Percentiles rank a stretch among this genome's conserved stretches.
phyloP scores from a whole-genome alignment of 1,140 invertebrate species.

The Trachymyrmex septentrionalis region DNA sequence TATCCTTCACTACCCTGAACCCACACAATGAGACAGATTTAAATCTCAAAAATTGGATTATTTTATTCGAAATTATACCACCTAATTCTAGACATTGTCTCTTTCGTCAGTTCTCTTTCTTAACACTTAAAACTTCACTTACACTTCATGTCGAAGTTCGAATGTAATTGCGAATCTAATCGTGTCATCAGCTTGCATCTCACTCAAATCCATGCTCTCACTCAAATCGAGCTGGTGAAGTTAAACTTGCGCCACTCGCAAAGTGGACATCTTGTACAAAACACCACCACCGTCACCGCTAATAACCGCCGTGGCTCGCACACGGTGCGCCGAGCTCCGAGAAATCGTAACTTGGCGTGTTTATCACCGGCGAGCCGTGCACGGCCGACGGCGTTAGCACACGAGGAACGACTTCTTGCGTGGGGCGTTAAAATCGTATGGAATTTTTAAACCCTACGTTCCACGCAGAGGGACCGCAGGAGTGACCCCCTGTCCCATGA shows the following conservation, averaged over 20 bases:
- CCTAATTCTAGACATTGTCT: no score
- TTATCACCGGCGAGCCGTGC: conserved; percentile 82
- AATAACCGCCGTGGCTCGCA: conserved; percentile 65
- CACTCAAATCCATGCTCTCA: neutral
- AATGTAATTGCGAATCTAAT: neutral
- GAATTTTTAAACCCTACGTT: conserved; percentile 77
- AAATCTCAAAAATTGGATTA: no score
- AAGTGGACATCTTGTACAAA: conserved; percentile 45
- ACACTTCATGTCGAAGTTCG: neutral
- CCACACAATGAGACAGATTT: no score
- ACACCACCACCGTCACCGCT: conserved; percentile 25
- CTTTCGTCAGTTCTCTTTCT: no score
- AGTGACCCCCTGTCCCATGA: conserved; percentile 38
- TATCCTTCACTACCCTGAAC: no score
- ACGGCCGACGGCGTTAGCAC: conserved; percentile 79
- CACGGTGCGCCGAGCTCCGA: conserved; percentile 80
- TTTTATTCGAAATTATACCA: no score
- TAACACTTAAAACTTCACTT: no score
- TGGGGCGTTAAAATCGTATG: conserved; percentile 85
- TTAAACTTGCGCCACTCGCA: neutral
- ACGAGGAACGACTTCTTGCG: conserved; percentile 83
- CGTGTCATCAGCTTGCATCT: neutral
- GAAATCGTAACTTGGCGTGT: conserved; percentile 87
- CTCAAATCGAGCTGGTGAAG: conserved; percentile 1
- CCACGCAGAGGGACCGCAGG: conserved; percentile 65